Conservation (phyloP, 2,113 vertebrate genomes). For the Psittacula cyanocephala region DNA sequence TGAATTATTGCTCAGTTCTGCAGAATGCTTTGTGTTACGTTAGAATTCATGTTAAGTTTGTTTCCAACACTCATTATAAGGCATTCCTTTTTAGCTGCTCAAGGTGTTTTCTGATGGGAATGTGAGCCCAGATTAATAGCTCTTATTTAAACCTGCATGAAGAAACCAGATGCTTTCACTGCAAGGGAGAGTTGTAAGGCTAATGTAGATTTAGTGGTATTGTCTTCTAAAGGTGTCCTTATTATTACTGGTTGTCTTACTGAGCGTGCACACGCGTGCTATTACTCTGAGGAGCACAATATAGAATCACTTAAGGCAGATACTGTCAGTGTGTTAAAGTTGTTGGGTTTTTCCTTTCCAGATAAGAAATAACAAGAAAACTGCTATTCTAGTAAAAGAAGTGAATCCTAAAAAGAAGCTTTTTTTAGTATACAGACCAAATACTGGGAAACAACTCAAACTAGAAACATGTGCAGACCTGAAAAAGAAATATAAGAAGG, state of each 20-base stretch:
- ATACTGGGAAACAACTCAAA: constrained; percentile 95
- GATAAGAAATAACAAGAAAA: constrained; percentile 98
- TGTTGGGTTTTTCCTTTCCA: constrained; percentile 12
- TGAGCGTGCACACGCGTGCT: not conserved
- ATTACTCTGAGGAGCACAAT: not conserved
- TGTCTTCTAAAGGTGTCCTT: not conserved
- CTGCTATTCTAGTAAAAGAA: constrained; percentile 92
- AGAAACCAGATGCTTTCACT: not conserved
- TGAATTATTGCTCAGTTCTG: not conserved
- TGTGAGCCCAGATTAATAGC: not conserved
- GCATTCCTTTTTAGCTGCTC: not conserved
- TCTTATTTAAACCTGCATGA: not conserved
- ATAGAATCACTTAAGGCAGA: not conserved
- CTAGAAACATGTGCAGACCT: constrained; percentile 91
- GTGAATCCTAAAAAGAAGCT: constrained; percentile 95
- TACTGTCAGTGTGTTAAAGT: not conserved
- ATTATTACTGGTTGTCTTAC: fast-evolving
- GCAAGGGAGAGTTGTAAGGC: not conserved
- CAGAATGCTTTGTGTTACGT: not conserved
- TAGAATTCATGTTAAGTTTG: not conserved
- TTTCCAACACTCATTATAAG: not conserved
- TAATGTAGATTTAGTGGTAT: not conserved
- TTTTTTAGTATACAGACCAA: constrained; percentile 94
- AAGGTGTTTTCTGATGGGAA: not conserved
- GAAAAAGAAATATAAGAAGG: constrained; percentile 98